phyloP scores from a whole-genome alignment of 2,888 invertebrate species.

The Disparrhopalites patrizii region DNA sequence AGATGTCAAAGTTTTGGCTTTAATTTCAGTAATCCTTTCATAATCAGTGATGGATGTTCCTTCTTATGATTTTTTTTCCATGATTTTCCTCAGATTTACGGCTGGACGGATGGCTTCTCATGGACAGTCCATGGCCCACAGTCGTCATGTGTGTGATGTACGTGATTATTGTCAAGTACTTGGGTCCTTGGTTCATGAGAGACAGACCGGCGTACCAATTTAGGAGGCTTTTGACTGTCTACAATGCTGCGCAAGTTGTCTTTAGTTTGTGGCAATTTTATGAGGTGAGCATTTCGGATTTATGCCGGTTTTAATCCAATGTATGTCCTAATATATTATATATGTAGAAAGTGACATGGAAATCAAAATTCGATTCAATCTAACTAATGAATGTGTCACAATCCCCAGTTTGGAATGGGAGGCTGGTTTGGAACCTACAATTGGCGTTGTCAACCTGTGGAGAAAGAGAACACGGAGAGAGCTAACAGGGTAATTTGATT shows the following conservation, averaged over 20 bases:
- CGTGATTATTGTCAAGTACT: constrained; percentile 80
- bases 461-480: constrained; percentile 73
- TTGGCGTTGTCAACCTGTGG: constrained; percentile 85
- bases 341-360: not conserved
- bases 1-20: not conserved
- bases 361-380: not conserved
- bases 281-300: constrained; percentile 58
- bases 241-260: constrained; percentile 80
- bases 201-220: constrained; percentile 77
- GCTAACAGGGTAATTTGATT: constrained; percentile 86
- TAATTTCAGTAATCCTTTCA: constrained; percentile 52
- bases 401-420: constrained; percentile 73
- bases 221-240: constrained; percentile 68
- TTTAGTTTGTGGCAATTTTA: constrained; percentile 75
- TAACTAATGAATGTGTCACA: constrained; percentile 9
- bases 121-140: constrained; percentile 91
- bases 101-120: constrained; percentile 86
- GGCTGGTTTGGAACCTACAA: constrained; percentile 89
- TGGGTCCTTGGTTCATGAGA: constrained; percentile 79
- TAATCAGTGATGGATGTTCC: constrained; percentile 82
- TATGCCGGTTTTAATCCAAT: not conserved
- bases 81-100: constrained; percentile 77
- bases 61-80: not conserved
- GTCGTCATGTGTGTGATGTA: constrained; percentile 82
- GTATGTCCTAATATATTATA: not conserved